Evolutionary conservation across 2,113 vertebrate genomes (phyloP).

Genomic region (Hystrix cristata): DNA sequence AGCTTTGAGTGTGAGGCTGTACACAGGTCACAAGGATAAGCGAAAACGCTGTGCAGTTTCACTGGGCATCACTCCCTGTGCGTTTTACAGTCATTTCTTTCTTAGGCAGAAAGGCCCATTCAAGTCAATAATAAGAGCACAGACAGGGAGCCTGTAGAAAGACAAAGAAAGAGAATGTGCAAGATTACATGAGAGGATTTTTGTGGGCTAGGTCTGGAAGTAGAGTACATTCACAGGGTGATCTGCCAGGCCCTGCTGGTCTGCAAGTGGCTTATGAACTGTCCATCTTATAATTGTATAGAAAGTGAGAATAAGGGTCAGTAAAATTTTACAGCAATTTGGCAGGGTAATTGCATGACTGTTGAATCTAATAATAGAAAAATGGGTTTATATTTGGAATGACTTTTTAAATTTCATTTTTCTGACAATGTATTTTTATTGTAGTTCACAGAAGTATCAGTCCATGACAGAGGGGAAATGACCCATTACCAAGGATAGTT

Average conservation of each 20-base stretch:
- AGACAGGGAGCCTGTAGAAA: background rate
- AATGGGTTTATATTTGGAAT: background rate
- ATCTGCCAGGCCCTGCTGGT: background rate
- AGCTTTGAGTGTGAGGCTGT: too few relatives aligned
- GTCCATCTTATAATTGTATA: background rate
- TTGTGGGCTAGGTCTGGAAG: background rate
- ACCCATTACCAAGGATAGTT: background rate
- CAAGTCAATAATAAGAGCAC: background rate
- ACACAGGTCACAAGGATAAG: too few relatives aligned
- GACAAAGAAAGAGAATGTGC: background rate
- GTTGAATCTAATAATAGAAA: background rate
- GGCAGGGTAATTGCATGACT: background rate
- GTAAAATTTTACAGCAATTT: background rate
- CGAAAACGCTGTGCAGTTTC: too few relatives aligned
- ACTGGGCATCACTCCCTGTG: too few relatives aligned
- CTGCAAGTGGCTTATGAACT: background rate
- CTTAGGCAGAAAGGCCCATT: too few relatives aligned
- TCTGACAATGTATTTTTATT: conserved; percentile 7
- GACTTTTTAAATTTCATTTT: background rate
- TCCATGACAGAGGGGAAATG: background rate
- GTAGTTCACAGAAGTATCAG: background rate
- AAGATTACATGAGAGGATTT: background rate
- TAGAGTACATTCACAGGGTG: background rate
- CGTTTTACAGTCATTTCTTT: too few relatives aligned
- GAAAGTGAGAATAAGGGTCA: conserved; percentile 2